Percentiles rank a stretch among this genome's conserved stretches.
phyloP scores from a whole-genome alignment of 2,888 invertebrate genomes.

The Acholoe squamosa region DNA sequence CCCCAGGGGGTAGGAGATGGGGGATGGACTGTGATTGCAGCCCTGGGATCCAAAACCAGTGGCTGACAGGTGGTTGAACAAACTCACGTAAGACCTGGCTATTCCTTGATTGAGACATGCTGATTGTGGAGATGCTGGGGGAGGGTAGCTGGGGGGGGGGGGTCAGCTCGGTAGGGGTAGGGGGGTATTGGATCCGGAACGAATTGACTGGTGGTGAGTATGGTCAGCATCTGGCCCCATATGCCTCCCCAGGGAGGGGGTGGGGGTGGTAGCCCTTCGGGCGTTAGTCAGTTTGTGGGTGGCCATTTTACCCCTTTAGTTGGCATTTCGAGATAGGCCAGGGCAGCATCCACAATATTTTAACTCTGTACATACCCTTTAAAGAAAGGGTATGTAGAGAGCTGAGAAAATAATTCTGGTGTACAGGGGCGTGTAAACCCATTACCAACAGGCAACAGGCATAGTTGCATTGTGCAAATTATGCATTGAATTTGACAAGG shows the following conservation, averaged over 20 bases:
- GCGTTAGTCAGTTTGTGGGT: not conserved
- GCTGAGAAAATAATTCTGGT: too few species aligned
- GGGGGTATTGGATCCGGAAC: not conserved
- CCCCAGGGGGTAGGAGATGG: not conserved
- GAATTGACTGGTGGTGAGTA: not conserved
- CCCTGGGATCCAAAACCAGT: not conserved
- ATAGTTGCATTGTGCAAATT: too few species aligned
- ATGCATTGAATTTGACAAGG: too few species aligned
- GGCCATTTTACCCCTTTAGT: not conserved
- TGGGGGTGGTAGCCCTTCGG: not conserved
- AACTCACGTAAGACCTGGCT: not conserved
- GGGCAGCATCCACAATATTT: too few species aligned
- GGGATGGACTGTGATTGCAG: not conserved
- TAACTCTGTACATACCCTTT: too few species aligned
- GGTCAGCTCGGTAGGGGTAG: not conserved
- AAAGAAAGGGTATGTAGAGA: too few species aligned
- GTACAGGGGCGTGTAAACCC: too few species aligned
- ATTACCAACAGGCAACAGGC: too few species aligned
- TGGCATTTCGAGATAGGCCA: too few species aligned
- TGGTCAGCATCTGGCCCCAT: not conserved
- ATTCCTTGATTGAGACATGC: slow-evolving; percentile 28
- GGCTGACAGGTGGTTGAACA: slow-evolving; percentile 16
- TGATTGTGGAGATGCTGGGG: not conserved
- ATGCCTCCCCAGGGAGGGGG: not conserved
- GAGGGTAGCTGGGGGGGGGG: not conserved